These are phyloP conservation scores for Nebria salina DNA, from an alignment of 2,888 invertebrate genomes.

Conservation along the genomic window DNA sequence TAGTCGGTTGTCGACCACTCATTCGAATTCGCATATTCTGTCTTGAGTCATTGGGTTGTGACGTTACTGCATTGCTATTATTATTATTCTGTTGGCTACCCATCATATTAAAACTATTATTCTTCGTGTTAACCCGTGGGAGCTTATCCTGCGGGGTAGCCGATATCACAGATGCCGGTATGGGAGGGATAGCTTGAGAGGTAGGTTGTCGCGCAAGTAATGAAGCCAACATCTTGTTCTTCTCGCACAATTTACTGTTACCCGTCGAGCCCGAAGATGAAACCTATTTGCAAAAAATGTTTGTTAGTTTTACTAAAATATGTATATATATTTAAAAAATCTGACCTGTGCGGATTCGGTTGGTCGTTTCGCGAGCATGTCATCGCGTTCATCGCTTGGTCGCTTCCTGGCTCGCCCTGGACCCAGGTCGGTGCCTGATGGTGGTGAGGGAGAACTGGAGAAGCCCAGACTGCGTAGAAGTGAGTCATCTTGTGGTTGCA, in stretches of 20 bases:
- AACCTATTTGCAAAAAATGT: slow-evolving; percentile 53
- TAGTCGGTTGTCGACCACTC: slow-evolving; percentile 55
- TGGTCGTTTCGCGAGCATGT: slow-evolving; percentile 63
- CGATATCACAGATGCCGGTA: slow-evolving; percentile 71
- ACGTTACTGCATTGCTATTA: slow-evolving; percentile 46
- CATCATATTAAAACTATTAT: slow-evolving; percentile 49
- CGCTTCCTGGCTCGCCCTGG: slow-evolving; percentile 67
- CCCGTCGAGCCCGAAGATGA: slow-evolving; percentile 59
- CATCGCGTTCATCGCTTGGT: slow-evolving; percentile 71
- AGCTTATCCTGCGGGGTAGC: slow-evolving; percentile 78
- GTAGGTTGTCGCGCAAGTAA: slow-evolving; percentile 80
- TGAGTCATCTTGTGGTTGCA: slow-evolving; percentile 65
- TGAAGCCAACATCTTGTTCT: slow-evolving; percentile 86
- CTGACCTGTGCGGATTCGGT: slow-evolving; percentile 59
- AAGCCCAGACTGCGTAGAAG: slow-evolving; percentile 68
- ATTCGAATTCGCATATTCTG: slow-evolving; percentile 54
- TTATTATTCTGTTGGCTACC: slow-evolving; percentile 37
- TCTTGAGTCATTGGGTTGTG: slow-evolving; percentile 46
- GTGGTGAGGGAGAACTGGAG: slow-evolving; percentile 68
- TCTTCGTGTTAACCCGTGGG: slow-evolving; percentile 61
- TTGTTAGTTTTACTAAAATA: neutral
- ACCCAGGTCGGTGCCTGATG: slow-evolving; percentile 61
- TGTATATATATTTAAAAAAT: too few relatives aligned
- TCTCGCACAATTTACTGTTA: slow-evolving; percentile 79
- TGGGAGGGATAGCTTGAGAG: slow-evolving; percentile 71